Conservation (phyloP, 1,140 invertebrate species). For the Drosophila aff. region DNA sequence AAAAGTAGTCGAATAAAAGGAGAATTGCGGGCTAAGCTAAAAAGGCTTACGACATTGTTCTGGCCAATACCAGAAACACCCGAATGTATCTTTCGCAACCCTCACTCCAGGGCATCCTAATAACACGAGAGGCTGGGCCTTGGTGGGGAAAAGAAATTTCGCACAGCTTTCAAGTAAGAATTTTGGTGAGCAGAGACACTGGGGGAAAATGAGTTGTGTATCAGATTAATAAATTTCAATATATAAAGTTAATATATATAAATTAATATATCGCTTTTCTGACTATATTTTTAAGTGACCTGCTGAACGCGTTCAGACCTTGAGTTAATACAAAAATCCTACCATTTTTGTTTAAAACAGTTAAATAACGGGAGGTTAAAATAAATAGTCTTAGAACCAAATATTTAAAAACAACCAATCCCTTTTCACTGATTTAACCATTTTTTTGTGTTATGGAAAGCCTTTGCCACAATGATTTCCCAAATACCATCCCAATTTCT, state of each 20-base stretch:
- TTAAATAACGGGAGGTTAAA: too few relatives aligned
- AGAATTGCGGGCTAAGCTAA: slow-evolving; percentile 49
- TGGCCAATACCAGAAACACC: slow-evolving; percentile 29
- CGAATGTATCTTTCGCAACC: slow-evolving; percentile 30
- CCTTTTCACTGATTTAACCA: too few relatives aligned
- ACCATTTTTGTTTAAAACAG: too few relatives aligned
- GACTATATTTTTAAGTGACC: too few relatives aligned
- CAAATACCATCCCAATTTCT: not conserved
- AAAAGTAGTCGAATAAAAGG: slow-evolving; percentile 50
- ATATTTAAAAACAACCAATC: too few relatives aligned
- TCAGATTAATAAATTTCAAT: not conserved
- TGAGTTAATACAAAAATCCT: too few relatives aligned
- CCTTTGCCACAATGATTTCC: too few relatives aligned
- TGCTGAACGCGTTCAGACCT: too few relatives aligned
- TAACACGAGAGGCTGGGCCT: slow-evolving; percentile 14
- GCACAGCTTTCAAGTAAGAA: slow-evolving; percentile 43
- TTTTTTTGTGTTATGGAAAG: too few relatives aligned
- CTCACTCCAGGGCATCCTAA: slow-evolving; percentile 23
- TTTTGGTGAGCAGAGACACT: slow-evolving; percentile 25
- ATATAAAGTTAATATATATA: too few relatives aligned
- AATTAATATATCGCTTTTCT: too few relatives aligned
- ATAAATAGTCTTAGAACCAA: too few relatives aligned
- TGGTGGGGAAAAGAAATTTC: slow-evolving; percentile 25
- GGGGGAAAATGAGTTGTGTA: not conserved
- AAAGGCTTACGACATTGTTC: slow-evolving; percentile 51